These are phyloP conservation scores for Corynorhinus townsendii DNA, from an alignment of 2,113 vertebrate species.

Conservation along the genomic window DNA sequence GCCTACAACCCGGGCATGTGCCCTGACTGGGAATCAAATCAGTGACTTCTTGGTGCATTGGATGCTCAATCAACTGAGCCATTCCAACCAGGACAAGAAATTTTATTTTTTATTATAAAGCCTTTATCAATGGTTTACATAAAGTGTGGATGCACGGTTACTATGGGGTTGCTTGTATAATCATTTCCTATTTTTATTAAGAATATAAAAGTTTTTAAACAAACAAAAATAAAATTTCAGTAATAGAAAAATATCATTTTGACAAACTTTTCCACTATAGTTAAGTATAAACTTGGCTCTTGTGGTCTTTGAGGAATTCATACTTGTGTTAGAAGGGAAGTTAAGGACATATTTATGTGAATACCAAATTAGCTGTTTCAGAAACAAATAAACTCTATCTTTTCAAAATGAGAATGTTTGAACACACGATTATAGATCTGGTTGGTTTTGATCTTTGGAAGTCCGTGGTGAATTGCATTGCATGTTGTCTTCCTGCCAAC, in stretches of 20 bases:
- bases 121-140: constrained; percentile 31
- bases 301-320: constrained; percentile 60
- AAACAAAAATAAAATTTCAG: constrained; percentile 73
- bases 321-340: constrained; percentile 68
- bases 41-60: no score
- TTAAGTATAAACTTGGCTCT: constrained; percentile 69
- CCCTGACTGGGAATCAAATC: no score
- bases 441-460: constrained; percentile 63
- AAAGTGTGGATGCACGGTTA: constrained; percentile 26
- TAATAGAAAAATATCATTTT: constrained; percentile 66
- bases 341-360: constrained; percentile 65
- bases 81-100: neutral
- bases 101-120: constrained; percentile 3
- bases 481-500: constrained; percentile 31
- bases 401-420: constrained; percentile 62
- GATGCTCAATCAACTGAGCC: no score
- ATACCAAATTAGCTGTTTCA: constrained; percentile 72
- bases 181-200: constrained; percentile 59
- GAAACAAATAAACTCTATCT: constrained; percentile 69
- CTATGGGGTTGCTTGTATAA: constrained; percentile 37
- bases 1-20: no score
- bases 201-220: constrained; percentile 61
- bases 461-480: constrained; percentile 45
- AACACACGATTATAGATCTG: constrained; percentile 52
- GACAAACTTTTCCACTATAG: constrained; percentile 50